Evolutionary conservation across 2,113 vertebrate genomes (phyloP), one percentile per base, ranked within the genome.

Genomic region (Menidia beryllina): DNA sequence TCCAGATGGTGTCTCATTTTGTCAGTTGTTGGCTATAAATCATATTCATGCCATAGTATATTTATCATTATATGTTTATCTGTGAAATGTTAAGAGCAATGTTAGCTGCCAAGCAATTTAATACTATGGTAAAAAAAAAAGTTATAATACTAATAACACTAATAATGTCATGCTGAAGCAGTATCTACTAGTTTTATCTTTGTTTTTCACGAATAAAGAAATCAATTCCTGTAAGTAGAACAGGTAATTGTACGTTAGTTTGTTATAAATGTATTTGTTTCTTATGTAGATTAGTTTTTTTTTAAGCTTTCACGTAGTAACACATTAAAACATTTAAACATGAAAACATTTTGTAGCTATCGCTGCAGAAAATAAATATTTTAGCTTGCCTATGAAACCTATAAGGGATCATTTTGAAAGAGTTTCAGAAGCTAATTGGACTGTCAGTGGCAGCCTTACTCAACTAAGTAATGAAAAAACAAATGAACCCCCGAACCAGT

Each of bases 381-480:
- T 60, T 26, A 12, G 23, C 24, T 34, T 34, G 30, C 43, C 26
- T 27, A 14, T 74, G 51, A 82, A 62, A 72, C 52, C 38, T 55
- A 13, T 34, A 10, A 5, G 39, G 21, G 21, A 3, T 15, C 27
- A 5, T 73, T 56, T 15, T 25, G 62, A 17, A 24, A 3, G 72
- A 71, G 23, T 68, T 81, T 56, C 64, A 65, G 68, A 26, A 48
- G 30, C 23, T 19, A 50, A 77, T 53, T n/a, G 13, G 54, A 43
- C 26, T 27, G 5, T 24, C 19, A 20, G 21, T 45, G 20, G 27
- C 25, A 13, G 25, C 56, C 17, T 48, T 57, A 70, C 57, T 73
- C 57, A 74, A 21, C 59, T 54, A 23, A 66, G 72, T 69, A 79
- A 3, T 77, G 81, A 88, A 86, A 89, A 56, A 47, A 50, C 30